phyloP scores from a whole-genome alignment of 2,888 invertebrate genomes.

The Pachydiplax longipennis region DNA sequence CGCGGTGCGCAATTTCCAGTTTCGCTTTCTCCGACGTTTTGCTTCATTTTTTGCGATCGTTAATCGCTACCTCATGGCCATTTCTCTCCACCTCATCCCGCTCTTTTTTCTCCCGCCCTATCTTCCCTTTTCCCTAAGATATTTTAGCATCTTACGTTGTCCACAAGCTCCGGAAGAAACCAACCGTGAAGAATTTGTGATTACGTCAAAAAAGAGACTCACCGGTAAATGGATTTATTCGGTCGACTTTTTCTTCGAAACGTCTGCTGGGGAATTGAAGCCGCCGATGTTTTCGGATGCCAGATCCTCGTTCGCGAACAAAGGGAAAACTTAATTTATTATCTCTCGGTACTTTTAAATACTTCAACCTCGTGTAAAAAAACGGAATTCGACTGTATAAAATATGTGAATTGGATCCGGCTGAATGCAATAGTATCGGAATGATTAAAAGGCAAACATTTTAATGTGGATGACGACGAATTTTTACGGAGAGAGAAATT shows the following conservation, averaged over 20 bases:
- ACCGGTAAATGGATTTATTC: slow-evolving; percentile 34
- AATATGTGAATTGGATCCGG: too few relatives aligned
- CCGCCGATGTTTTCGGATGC: slow-evolving; percentile 2
- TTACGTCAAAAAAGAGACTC: slow-evolving; percentile 32
- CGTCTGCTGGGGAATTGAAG: background rate
- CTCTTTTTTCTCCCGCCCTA: background rate
- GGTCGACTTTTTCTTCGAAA: background rate
- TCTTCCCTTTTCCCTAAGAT: background rate
- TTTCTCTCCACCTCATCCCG: background rate
- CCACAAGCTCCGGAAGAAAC: slow-evolving; percentile 26
- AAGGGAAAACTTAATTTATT: background rate
- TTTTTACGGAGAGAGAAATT: too few relatives aligned
- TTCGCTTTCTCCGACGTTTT: background rate
- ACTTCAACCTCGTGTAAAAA: too few relatives aligned
- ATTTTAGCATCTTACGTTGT: background rate
- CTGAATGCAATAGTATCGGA: too few relatives aligned
- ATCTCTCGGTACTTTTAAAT: background rate
- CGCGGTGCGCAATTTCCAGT: background rate
- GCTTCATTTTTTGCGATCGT: background rate
- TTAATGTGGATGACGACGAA: too few relatives aligned
- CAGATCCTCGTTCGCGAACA: background rate
- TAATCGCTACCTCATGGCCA: background rate
- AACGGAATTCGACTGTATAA: too few relatives aligned
- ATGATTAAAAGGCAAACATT: too few relatives aligned
- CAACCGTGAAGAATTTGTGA: slow-evolving; percentile 43